These are phyloP conservation scores for Bostrychus sinensis DNA, from an alignment of 2,113 vertebrate genomes.

Conservation along the genomic window DNA sequence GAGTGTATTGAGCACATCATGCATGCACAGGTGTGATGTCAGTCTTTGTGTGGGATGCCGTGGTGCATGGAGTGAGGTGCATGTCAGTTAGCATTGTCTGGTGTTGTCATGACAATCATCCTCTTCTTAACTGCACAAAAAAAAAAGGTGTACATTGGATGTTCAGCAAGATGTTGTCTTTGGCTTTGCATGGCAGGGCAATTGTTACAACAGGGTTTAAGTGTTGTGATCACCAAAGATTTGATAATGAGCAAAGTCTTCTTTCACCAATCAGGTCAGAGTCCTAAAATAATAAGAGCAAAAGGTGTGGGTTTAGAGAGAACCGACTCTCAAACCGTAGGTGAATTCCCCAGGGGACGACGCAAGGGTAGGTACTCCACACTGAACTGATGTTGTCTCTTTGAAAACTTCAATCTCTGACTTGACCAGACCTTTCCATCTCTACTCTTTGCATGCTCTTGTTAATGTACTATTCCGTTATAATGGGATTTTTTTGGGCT, in stretches of 20 bases:
- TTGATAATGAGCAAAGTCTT: conserved; percentile 91
- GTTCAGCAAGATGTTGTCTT: conserved; percentile 45
- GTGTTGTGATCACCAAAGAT: conserved; percentile 63
- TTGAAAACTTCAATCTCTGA: conserved; percentile 56
- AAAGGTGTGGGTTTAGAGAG: conserved; percentile 98
- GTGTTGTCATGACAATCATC: conserved; percentile 74
- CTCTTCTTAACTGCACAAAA: conserved; percentile 46
- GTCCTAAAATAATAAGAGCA: conserved; percentile 99
- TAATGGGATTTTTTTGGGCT: conserved; percentile 6
- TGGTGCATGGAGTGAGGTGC: conserved; percentile 76
- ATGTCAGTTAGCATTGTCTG: conserved; percentile 62
- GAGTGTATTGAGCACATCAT: conserved; percentile 50
- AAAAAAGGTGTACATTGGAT: conserved; percentile 36
- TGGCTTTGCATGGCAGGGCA: conserved; percentile 73
- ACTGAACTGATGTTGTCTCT: conserved; percentile 67
- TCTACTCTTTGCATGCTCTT: conserved; percentile 55
- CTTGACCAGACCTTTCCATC: conserved; percentile 47
- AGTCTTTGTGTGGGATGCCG: conserved; percentile 71
- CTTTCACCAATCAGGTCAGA: conserved; percentile 99
- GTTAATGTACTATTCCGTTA: not conserved
- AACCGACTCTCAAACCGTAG: conserved; percentile 99
- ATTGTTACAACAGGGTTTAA: conserved; percentile 34
- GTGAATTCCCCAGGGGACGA: conserved; percentile 93
- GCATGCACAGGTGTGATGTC: conserved; percentile 73
- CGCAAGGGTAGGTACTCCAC: conserved; percentile 95